These are phyloP conservation scores for Spilosoma lubricipeda DNA, from an alignment of 2,888 invertebrate species.

Conservation along the genomic window DNA sequence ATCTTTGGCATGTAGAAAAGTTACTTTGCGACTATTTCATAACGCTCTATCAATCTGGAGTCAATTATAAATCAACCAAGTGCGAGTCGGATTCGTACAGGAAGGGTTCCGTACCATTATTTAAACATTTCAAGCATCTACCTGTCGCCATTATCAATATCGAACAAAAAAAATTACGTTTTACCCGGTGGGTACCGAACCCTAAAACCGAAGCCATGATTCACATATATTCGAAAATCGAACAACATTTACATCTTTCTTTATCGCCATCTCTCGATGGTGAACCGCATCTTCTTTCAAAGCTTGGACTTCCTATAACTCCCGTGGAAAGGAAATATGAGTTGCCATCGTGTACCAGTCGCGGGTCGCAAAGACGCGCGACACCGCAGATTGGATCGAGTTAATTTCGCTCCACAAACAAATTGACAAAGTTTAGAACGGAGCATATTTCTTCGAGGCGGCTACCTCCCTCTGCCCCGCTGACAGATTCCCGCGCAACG, in stretches of 20 bases:
- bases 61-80: too few relatives aligned
- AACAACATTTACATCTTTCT: slow-evolving; percentile 1
- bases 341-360: slow-evolving; percentile 68
- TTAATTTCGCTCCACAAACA: slow-evolving; percentile 87
- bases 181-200: too few relatives aligned
- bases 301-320: slow-evolving; percentile 64
- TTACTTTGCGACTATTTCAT: background rate
- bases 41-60: background rate
- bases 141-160: too few relatives aligned
- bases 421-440: slow-evolving; percentile 87
- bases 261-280: slow-evolving; percentile 9
- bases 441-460: slow-evolving; percentile 84
- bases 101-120: too few relatives aligned
- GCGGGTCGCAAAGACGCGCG: slow-evolving; percentile 71
- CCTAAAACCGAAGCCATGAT: background rate
- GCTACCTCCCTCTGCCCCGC: slow-evolving; percentile 60
- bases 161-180: too few relatives aligned
- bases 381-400: slow-evolving; percentile 84
- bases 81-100: too few relatives aligned
- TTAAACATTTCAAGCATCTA: too few relatives aligned
- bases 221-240: background rate
- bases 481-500: slow-evolving; percentile 83
- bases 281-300: slow-evolving; percentile 46
- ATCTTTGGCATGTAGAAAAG: background rate
- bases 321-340: slow-evolving; percentile 69